Conservation (phyloP, 1,140 invertebrate species). For the Aphaenogaster ashmeadi region DNA sequence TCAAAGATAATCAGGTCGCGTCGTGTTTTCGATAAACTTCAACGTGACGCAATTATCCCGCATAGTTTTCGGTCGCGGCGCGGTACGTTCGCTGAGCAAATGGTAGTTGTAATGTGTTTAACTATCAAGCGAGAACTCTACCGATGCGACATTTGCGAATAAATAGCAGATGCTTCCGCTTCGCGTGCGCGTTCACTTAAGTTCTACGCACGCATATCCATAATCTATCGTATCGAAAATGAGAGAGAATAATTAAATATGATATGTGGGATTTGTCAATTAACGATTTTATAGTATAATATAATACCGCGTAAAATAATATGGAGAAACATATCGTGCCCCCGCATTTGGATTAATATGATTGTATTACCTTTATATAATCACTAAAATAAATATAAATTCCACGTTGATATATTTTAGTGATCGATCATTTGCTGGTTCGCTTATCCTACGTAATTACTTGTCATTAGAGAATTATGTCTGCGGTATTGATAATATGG, state of each 20-base stretch:
- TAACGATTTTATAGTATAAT: slow-evolving; percentile 8
- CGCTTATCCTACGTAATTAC: slow-evolving; percentile 1
- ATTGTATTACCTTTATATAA: slow-evolving; percentile 25
- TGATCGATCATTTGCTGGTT: slow-evolving; percentile 14
- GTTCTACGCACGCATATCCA: not conserved
- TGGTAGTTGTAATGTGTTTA: slow-evolving; percentile 42
- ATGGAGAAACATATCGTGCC: not conserved
- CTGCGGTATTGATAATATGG: not conserved
- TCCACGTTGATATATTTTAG: slow-evolving; percentile 11
- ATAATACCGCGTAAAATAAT: not conserved
- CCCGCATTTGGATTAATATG: not conserved
- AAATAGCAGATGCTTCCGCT: slow-evolving; percentile 30
- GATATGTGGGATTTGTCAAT: slow-evolving; percentile 1
- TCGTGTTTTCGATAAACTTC: slow-evolving; percentile 58
- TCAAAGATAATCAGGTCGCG: slow-evolving; percentile 57
- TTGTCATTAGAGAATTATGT: not conserved
- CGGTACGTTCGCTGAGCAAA: not conserved
- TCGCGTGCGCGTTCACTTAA: not conserved
- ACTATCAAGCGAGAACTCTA: slow-evolving; percentile 34
- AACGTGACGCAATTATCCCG: slow-evolving; percentile 49
- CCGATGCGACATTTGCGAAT: slow-evolving; percentile 17
- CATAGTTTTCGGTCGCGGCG: slow-evolving; percentile 37
- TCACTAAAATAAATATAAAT: slow-evolving; percentile 41
- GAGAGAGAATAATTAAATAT: slow-evolving; percentile 8
- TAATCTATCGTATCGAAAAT: slow-evolving; percentile 12